These are phyloP conservation scores for Danaus plexippus DNA, from an alignment of 1,140 invertebrate species.

Conservation along the genomic window DNA sequence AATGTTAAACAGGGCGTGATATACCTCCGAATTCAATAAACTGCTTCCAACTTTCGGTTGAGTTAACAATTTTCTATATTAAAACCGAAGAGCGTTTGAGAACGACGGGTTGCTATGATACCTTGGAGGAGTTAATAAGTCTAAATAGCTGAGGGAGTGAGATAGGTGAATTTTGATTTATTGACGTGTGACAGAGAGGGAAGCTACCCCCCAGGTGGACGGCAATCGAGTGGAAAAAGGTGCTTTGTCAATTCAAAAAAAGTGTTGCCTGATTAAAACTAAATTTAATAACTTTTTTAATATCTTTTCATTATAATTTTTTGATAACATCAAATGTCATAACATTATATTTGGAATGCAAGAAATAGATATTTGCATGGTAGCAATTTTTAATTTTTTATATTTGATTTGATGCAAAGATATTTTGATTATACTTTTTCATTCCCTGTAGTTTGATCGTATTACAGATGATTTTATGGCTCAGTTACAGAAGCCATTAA, in stretches of 20 bases:
- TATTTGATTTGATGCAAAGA: too few species aligned
- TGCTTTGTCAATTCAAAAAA: slow-evolving; percentile 24
- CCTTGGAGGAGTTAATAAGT: slow-evolving; percentile 69
- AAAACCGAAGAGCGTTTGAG: slow-evolving; percentile 48
- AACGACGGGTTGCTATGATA: slow-evolving; percentile 66
- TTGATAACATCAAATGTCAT: too few species aligned
- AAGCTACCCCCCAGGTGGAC: slow-evolving; percentile 44
- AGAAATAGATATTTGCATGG: too few species aligned
- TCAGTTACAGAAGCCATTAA: too few species aligned
- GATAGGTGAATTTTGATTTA: slow-evolving; percentile 25
- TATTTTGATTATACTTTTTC: too few species aligned
- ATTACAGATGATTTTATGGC: too few species aligned
- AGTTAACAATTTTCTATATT: slow-evolving; percentile 70
- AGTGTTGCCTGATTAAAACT: too few species aligned
- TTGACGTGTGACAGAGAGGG: slow-evolving; percentile 34
- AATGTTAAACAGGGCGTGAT: slow-evolving; percentile 24
- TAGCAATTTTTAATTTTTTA: too few species aligned
- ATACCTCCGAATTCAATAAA: slow-evolving; percentile 60
- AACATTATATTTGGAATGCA: too few species aligned
- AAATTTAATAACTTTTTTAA: too few species aligned
- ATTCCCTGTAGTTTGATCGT: too few species aligned
- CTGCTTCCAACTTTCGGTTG: slow-evolving; percentile 49
- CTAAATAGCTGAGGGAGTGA: slow-evolving; percentile 54
- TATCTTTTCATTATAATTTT: too few species aligned
- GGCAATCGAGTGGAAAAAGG: slow-evolving; percentile 67